Evolutionary conservation across 2,113 vertebrate species (phyloP).

Genomic region (Pantherophis guttatus): DNA sequence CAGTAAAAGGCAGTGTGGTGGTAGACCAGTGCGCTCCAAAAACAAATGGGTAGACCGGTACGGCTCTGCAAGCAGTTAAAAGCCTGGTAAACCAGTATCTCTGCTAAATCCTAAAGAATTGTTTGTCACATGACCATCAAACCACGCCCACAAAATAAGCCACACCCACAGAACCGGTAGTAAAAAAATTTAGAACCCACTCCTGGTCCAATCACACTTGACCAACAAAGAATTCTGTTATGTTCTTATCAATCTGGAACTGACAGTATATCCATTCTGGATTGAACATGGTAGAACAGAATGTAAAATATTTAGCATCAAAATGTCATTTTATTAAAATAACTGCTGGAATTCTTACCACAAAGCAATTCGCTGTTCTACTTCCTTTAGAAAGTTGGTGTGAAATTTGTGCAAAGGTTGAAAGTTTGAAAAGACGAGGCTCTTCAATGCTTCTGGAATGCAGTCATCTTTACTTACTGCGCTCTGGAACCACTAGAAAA

Average conservation of each 20-base stretch:
- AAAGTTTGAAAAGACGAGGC: constrained; percentile 84
- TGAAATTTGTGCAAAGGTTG: constrained; percentile 95
- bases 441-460: constrained; percentile 85
- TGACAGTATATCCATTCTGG: neutral
- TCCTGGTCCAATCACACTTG: too few relatives aligned
- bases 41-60: too few relatives aligned
- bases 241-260: neutral
- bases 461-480: constrained; percentile 82
- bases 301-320: neutral
- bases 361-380: constrained; percentile 90
- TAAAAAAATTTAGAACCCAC: too few relatives aligned
- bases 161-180: too few relatives aligned
- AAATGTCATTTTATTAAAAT: constrained; percentile 23
- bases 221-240: too few relatives aligned
- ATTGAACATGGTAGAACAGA: constrained; percentile 15
- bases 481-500: constrained; percentile 84
- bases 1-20: too few relatives aligned
- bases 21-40: too few relatives aligned
- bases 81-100: too few relatives aligned
- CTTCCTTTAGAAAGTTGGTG: constrained; percentile 92
- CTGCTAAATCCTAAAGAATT: too few relatives aligned
- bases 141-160: too few relatives aligned
- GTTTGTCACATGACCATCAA: too few relatives aligned
- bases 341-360: constrained; percentile 79
- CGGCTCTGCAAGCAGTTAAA: too few relatives aligned